A percentile compares a stretch with the other conserved stretches of the same genome.
phyloP scores from a whole-genome alignment of 2,888 invertebrate species.

The Drosophila helvetica region DNA sequence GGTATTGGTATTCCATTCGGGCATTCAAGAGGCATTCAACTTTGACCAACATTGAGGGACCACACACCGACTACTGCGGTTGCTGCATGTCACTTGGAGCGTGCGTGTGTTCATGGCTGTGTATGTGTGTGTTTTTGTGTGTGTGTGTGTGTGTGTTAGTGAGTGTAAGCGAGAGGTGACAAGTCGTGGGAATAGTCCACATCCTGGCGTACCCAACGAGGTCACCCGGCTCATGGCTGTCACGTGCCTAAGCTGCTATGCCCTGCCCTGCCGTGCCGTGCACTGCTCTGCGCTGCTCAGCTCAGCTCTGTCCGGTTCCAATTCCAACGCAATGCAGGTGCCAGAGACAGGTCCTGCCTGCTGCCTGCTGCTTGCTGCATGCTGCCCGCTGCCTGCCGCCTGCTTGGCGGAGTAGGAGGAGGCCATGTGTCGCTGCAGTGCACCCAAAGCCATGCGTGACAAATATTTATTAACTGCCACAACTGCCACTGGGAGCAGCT shows the following conservation, averaged over 20 bases:
- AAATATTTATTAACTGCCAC: slow-evolving; percentile 73
- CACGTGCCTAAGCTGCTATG: slow-evolving; percentile 63
- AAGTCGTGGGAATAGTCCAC: slow-evolving; percentile 60
- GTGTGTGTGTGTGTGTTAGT: slow-evolving; percentile 6
- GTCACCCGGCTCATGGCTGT: slow-evolving; percentile 44
- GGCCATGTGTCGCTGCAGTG: slow-evolving; percentile 55
- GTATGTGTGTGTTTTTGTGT: neutral
- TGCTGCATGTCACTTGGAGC: neutral
- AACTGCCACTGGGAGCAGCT: slow-evolving; percentile 40
- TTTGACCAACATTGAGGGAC: slow-evolving; percentile 56
- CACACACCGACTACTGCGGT: slow-evolving; percentile 34
- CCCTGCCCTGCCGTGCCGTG: neutral
- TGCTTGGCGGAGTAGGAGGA: neutral
- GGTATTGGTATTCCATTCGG: slow-evolving; percentile 47
- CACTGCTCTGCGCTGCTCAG: neutral
- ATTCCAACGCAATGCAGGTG: slow-evolving; percentile 35
- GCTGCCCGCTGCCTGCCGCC: neutral
- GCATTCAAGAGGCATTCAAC: slow-evolving; percentile 63
- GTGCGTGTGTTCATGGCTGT: neutral
- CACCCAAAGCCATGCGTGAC: slow-evolving; percentile 64
- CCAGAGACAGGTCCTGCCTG: slow-evolving; percentile 27
- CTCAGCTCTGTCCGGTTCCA: slow-evolving; percentile 1
- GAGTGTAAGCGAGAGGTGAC: slow-evolving; percentile 38
- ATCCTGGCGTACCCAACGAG: slow-evolving; percentile 8
- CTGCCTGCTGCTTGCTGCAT: neutral